Conservation (phyloP, 2,797 vertebrate species). For the Lepilemur ruficaudatus region DNA sequence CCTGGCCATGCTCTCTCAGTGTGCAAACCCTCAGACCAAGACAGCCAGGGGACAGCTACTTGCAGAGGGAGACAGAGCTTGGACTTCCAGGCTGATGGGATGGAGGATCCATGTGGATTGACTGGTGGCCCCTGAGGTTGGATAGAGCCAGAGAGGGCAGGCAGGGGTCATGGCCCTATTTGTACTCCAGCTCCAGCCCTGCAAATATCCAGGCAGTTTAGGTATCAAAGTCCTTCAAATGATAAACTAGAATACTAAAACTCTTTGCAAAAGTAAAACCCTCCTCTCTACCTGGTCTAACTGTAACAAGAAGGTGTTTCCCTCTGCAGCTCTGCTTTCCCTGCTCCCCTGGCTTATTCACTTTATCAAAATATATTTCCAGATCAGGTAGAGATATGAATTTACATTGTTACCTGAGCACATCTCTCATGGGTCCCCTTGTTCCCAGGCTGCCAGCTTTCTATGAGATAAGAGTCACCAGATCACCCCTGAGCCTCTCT, state of each 20-base stretch:
- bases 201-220: neutral
- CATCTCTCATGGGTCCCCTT: neutral
- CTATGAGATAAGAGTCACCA: conserved; percentile 38
- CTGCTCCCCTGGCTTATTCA: neutral
- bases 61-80: neutral
- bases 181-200: neutral
- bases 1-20: neutral
- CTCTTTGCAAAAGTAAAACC: neutral
- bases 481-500: neutral
- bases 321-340: neutral
- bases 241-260: neutral
- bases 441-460: conserved; percentile 33
- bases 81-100: neutral
- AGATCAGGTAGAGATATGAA: neutral
- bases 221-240: neutral
- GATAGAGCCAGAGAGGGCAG: neutral
- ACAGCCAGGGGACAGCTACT: neutral
- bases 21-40: neutral
- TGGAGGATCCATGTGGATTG: neutral
- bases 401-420: neutral
- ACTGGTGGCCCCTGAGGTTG: neutral
- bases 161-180: neutral
- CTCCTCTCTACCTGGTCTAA: neutral
- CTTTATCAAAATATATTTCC: conserved; percentile 47
- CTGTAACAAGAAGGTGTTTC: neutral